Evolutionary conservation across 2,113 vertebrate species (phyloP).

Genomic region (Gymnarchus niloticus): DNA sequence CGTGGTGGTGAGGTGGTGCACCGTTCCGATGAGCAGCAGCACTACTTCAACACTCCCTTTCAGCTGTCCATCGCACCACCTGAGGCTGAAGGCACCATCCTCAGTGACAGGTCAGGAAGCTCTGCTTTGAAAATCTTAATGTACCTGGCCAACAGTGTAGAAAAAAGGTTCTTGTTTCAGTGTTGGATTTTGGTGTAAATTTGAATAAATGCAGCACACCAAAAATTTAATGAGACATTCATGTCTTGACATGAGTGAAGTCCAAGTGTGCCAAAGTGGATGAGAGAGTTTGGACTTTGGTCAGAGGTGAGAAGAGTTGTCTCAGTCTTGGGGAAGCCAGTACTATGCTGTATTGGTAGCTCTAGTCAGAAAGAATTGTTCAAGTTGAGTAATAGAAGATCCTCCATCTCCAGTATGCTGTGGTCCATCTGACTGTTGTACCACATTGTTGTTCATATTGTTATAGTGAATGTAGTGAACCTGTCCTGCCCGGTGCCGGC

Average conservation of each 20-base stretch:
- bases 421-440: too few relatives aligned
- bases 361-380: background rate
- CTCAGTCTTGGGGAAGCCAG: background rate
- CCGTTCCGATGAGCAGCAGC: conserved; percentile 94
- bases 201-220: background rate
- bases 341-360: background rate
- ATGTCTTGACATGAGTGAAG: background rate
- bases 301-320: background rate
- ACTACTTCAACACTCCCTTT: conserved; percentile 77
- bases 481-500: too few relatives aligned
- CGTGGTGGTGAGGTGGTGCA: conserved; percentile 92
- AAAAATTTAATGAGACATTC: background rate
- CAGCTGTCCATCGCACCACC: conserved; percentile 71
- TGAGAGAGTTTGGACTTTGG: background rate
- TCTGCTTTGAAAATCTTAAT: conserved; percentile 2
- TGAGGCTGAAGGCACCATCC: conserved; percentile 69
- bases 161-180: background rate
- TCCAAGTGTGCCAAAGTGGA: background rate
- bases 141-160: background rate
- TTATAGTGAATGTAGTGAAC: too few relatives aligned
- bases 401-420: too few relatives aligned
- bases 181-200: too few relatives aligned
- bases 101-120: conserved; percentile 67
- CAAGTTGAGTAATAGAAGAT: too few relatives aligned
- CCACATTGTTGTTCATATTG: too few relatives aligned